Base-by-base conservation (phyloP, 2,113 vertebrate species). In the Myotis lucifugus region DNA sequence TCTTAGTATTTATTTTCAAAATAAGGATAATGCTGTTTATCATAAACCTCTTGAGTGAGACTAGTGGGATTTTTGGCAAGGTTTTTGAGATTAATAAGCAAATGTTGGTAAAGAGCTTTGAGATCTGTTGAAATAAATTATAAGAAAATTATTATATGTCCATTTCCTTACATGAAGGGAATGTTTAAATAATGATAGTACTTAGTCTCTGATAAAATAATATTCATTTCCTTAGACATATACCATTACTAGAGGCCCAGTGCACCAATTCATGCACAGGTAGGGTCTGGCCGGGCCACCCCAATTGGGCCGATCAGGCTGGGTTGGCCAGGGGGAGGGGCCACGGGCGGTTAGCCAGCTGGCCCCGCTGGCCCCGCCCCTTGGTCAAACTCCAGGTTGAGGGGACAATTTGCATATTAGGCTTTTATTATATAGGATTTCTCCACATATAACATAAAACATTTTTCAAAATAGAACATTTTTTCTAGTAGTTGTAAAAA, bases 51-150 rank as follows among this genome's bases (percentile, higher is more conserved):
- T 48, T 15, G 42, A 48, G 18, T 78, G 46, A 93, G n/a, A 87
- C 29, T 67, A 92, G 42, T 67, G 46, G 76, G n/a, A 72, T 78
- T 94, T 90, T 54, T 70, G 61, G 78, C 84, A 94, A 78, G 27
- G 50, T 94, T 90, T 92, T 69, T 94, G 76, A 94, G 64, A 87
- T 92, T 77, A 96, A 27, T 93, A 85, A 76, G 14, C 74, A 92
- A 61, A 66, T 91, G 70, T 72, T 90, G 79, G 74, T 86, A 94
- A 90, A 90, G 27, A 96, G 61, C 32, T 86, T 50, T 93, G 37
- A 93, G 23, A 90, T 92, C 50, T 91, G 32, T 42, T 81, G 27
- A 85, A 81, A 96, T 48, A n/a, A 89, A 92, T 50, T 95, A 37
- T 73, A 83, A 88, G 17, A 93, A 88, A 96, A 90, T 85, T 37